These are phyloP conservation scores for Corapipo altera DNA, from an alignment of 2,113 vertebrate species.

Conservation along the genomic window DNA sequence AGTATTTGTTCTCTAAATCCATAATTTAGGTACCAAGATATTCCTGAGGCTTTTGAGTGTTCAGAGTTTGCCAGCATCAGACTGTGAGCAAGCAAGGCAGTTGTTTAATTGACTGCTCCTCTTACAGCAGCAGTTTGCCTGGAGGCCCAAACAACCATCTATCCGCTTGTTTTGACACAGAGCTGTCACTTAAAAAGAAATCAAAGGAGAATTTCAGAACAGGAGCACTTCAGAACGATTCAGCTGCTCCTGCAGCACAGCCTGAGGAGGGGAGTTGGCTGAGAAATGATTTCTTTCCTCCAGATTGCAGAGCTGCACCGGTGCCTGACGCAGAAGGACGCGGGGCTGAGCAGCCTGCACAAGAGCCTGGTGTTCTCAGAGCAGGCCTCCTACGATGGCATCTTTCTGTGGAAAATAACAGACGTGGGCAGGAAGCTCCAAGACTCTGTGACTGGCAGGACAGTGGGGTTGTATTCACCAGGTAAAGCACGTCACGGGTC, in stretches of 20 bases:
- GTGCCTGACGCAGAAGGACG: slow-evolving; percentile 79
- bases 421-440: slow-evolving; percentile 76
- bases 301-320: slow-evolving; percentile 79
- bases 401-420: slow-evolving; percentile 84
- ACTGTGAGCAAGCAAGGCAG: neutral
- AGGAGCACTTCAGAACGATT: neutral
- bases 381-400: slow-evolving; percentile 80
- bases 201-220: neutral
- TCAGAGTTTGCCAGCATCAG: neutral
- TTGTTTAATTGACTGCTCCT: neutral
- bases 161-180: neutral
- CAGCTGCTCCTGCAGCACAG: neutral
- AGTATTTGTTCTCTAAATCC: neutral
- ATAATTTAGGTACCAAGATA: neutral
- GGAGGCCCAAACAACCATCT: neutral
- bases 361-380: slow-evolving; percentile 75
- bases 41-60: neutral
- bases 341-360: slow-evolving; percentile 72
- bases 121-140: neutral
- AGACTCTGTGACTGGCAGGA: slow-evolving; percentile 78
- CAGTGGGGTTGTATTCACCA: slow-evolving; percentile 80
- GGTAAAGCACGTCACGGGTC: slow-evolving; percentile 32
- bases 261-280: neutral
- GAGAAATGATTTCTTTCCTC: neutral
- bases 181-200: neutral